Evolutionary conservation across 2,797 vertebrate genomes (phyloP).

Genomic region (Tiaroga cobitis): DNA sequence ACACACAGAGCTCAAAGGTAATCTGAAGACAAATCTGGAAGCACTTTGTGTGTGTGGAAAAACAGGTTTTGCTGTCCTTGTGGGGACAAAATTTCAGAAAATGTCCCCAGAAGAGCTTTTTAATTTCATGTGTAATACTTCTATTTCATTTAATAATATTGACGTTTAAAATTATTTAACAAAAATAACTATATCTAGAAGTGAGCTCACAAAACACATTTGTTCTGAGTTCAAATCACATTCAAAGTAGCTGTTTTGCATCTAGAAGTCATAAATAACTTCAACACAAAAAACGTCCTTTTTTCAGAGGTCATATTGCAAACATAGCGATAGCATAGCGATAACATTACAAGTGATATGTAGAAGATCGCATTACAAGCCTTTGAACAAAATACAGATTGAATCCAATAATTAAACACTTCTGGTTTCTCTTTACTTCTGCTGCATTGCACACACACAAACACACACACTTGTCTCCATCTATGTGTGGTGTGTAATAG

Average conservation of each 20-base stretch:
- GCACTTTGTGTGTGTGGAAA: not conserved
- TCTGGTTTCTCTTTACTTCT: slow-evolving; percentile 26
- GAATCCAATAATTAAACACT: slow-evolving; percentile 35
- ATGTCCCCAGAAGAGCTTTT: not conserved
- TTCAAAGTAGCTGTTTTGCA: not conserved
- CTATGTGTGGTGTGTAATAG: slow-evolving; percentile 38
- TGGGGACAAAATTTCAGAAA: not conserved
- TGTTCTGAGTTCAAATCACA: not conserved
- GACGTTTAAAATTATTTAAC: not conserved
- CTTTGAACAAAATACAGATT: not conserved
- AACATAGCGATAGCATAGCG: no score
- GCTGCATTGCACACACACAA: slow-evolving; percentile 52
- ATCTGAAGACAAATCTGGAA: slow-evolving; percentile 20
- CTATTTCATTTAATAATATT: not conserved
- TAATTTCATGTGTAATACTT: not conserved
- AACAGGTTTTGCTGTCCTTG: not conserved
- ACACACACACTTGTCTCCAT: not conserved
- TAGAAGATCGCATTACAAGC: not conserved
- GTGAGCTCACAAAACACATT: not conserved
- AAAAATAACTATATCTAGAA: not conserved
- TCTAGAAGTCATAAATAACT: not conserved
- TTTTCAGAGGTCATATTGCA: not conserved
- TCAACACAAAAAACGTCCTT: not conserved
- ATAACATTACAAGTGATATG: not conserved
- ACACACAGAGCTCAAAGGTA: not conserved